Evolutionary conservation across 2,888 invertebrate genomes (phyloP).

Genomic region (Hoplodrina ambigua): DNA sequence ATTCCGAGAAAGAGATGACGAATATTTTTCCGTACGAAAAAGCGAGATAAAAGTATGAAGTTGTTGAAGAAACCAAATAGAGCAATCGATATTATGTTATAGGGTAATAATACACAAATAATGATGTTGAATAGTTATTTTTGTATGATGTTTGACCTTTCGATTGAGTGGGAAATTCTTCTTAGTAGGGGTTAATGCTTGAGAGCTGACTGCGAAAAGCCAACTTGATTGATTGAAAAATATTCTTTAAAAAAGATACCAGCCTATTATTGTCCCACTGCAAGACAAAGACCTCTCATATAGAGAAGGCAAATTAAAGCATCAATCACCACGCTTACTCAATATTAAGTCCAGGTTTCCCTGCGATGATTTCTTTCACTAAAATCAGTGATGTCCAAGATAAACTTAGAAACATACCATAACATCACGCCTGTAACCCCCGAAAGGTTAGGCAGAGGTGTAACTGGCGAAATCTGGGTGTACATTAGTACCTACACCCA

Average conservation of each 20-base stretch:
- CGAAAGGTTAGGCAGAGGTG: no score
- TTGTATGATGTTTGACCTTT: slow-evolving; percentile 6
- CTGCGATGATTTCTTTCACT: no score
- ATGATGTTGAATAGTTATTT: slow-evolving; percentile 22
- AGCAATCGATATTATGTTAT: slow-evolving; percentile 41
- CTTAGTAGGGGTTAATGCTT: neutral
- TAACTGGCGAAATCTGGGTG: no score
- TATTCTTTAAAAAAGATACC: neutral
- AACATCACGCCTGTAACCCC: no score
- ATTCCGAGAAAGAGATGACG: slow-evolving; percentile 55
- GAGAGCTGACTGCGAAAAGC: neutral
- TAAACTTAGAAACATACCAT: no score
- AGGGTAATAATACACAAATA: slow-evolving; percentile 39
- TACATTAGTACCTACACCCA: no score
- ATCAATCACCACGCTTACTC: no score
- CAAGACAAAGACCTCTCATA: no score
- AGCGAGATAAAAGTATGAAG: slow-evolving; percentile 42
- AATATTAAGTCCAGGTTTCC: no score
- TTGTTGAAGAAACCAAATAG: slow-evolving; percentile 32
- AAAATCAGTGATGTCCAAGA: no score
- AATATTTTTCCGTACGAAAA: slow-evolving; percentile 21
- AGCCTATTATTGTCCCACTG: no score
- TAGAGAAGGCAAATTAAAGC: no score
- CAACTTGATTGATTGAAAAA: neutral
- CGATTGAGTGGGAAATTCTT: neutral